Conservation (phyloP, 2,113 vertebrate genomes). For the Hippocampus zosterae region DNA sequence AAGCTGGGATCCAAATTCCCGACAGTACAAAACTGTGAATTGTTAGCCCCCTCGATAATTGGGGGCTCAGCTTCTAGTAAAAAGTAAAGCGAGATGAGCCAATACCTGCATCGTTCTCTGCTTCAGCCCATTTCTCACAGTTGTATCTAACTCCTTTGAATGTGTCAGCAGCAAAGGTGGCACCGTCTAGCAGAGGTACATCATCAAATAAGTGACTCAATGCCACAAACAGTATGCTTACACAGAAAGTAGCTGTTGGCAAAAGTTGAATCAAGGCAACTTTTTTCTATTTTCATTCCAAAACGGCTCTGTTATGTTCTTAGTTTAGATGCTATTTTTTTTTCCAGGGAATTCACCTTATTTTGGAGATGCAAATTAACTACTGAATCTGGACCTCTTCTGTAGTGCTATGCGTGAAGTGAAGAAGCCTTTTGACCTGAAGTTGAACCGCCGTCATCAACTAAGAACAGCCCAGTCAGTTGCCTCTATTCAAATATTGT, state of each 20-base stretch:
- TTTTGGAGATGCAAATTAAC: neutral
- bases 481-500: neutral
- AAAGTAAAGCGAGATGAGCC: neutral
- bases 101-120: conserved; percentile 19
- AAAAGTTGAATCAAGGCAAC: neutral
- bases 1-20: too few relatives aligned
- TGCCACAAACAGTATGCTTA: neutral
- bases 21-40: neutral
- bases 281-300: too few relatives aligned
- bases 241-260: neutral
- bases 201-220: neutral
- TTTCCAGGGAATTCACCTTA: neutral
- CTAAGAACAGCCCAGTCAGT: neutral
- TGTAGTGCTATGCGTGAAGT: neutral
- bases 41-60: neutral
- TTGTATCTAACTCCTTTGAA: neutral
- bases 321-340: neutral
- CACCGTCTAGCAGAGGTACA: conserved; percentile 29
- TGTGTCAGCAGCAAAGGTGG: conserved; percentile 10
- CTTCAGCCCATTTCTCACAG: conserved; percentile 12
- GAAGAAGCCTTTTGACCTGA: neutral
- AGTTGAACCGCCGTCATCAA: neutral
- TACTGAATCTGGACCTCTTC: neutral
- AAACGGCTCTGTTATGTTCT: too few relatives aligned
- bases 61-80: too few relatives aligned